These are phyloP conservation scores for human DNA, from an alignment of 2,113 vertebrate species.

Conservation along the genomic window GRCh38 chr4:22368501-22369000, in stretches of 20 bases:
- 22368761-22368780: not conserved
- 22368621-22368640: not conserved
- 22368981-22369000: not conserved
- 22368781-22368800: not conserved
- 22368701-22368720: not conserved
- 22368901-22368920: not conserved
- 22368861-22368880: not conserved
- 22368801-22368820: not conserved
- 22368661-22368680: not conserved
- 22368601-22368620: not conserved
- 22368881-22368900: not conserved
- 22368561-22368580: not conserved
- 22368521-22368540: not conserved
- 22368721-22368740: not conserved
- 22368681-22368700: not conserved
- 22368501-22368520: not conserved
- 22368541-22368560: not conserved
- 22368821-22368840: not conserved
- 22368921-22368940: not conserved
- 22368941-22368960: not conserved
- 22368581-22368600: not conserved
- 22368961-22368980: not conserved
- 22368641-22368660: not conserved
- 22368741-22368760: no score
- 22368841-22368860: not conserved